Conservation (phyloP, 2,113 vertebrate species). For the Ondatra zibethicus region DNA sequence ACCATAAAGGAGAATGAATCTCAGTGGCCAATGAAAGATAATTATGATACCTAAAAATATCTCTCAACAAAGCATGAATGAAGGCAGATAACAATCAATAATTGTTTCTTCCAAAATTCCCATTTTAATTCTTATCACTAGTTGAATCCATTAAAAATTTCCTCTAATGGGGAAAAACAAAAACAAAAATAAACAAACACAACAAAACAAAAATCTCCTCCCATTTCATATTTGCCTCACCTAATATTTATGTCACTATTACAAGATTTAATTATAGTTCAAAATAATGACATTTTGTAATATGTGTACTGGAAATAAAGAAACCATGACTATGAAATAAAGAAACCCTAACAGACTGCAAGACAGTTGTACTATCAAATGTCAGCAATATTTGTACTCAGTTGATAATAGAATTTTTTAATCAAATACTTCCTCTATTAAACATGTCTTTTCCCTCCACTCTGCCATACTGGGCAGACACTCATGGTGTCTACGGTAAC, state of each 20-base stretch:
- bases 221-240: conserved; percentile 11
- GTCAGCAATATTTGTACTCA: too few relatives aligned
- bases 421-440: too few relatives aligned
- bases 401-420: too few relatives aligned
- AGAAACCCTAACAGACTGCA: too few relatives aligned
- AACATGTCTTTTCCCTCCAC: too few relatives aligned
- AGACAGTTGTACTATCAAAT: too few relatives aligned
- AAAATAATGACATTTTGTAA: too few relatives aligned
- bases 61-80: conserved; percentile 2
- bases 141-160: conserved; percentile 35
- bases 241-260: not conserved
- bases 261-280: not conserved
- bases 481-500: too few relatives aligned
- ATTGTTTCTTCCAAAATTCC: not conserved
- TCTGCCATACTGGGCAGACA: too few relatives aligned
- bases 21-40: conserved; percentile 3
- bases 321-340: too few relatives aligned
- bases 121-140: not conserved
- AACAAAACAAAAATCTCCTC: not conserved
- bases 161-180: not conserved
- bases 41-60: conserved; percentile 36
- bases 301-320: too few relatives aligned
- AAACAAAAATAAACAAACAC: not conserved
- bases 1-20: conserved; percentile 49
- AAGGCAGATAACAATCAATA: not conserved